phyloP scores from a whole-genome alignment of 37 sponge, comb jelly and placozoan genomes.

The Diacarnus erythraeanus region DNA sequence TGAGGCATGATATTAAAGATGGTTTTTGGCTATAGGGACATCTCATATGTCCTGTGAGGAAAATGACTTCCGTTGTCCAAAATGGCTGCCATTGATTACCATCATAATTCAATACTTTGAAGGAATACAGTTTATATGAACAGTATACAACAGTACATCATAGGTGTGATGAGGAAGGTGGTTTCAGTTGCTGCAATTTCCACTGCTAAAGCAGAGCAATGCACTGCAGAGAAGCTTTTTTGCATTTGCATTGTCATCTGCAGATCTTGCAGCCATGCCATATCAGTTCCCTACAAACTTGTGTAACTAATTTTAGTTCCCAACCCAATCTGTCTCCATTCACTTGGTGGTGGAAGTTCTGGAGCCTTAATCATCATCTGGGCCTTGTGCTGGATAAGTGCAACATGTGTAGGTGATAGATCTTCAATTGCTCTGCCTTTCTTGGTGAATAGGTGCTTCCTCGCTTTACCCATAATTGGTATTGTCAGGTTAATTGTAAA shows the following conservation, averaged over 20 bases:
- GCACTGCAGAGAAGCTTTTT: background rate
- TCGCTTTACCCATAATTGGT: background rate
- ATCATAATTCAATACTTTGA: background rate
- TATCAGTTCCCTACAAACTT: background rate
- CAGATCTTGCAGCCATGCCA: background rate
- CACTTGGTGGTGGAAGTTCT: background rate
- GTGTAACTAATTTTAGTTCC: background rate
- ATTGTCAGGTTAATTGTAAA: too few species aligned
- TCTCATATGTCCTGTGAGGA: background rate
- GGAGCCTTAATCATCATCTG: conserved; percentile 4
- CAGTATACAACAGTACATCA: background rate
- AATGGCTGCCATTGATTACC: background rate
- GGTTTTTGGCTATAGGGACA: background rate
- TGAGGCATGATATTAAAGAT: background rate
- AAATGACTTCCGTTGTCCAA: conserved; percentile 3
- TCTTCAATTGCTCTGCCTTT: background rate
- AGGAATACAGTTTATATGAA: background rate
- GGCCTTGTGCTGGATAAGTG: conserved; percentile 3
- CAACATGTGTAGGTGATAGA: background rate
- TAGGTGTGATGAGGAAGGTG: background rate
- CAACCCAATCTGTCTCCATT: background rate
- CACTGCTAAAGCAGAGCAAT: background rate
- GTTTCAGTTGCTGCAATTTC: background rate
- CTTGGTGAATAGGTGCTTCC: background rate
- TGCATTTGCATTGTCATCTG: conserved; percentile 7